A percentile compares a stretch with the other conserved stretches of the same genome.
Evolutionary conservation across 2,888 invertebrate species (phyloP).

Genomic region (Ornithoptera alexandrae): DNA sequence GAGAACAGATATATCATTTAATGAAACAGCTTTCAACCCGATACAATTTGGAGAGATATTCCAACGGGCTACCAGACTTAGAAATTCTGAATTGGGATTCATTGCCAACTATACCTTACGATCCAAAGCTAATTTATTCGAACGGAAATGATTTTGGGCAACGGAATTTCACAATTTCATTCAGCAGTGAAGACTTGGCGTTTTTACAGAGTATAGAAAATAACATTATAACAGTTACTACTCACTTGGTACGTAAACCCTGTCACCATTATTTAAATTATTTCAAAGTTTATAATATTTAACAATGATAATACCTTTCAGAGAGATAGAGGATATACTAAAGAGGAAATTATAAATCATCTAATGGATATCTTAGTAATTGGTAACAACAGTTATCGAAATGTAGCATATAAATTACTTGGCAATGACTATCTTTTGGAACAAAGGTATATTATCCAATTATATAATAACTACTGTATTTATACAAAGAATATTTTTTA

Average conservation of each 20-base stretch:
- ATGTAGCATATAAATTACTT: slow-evolving; percentile 51
- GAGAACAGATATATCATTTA: slow-evolving; percentile 82
- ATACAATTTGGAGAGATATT: slow-evolving; percentile 85
- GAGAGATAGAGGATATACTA: slow-evolving; percentile 59
- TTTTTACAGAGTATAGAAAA: slow-evolving; percentile 60
- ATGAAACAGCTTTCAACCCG: slow-evolving; percentile 85
- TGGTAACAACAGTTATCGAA: slow-evolving; percentile 61
- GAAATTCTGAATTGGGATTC: slow-evolving; percentile 76
- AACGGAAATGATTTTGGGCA: slow-evolving; percentile 82
- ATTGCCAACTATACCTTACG: slow-evolving; percentile 73
- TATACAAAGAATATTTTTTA: background rate
- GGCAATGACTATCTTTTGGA: slow-evolving; percentile 41
- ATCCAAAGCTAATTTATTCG: slow-evolving; percentile 81
- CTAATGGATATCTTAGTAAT: slow-evolving; percentile 66
- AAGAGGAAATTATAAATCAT: slow-evolving; percentile 66
- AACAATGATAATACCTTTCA: slow-evolving; percentile 45
- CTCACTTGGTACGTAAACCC: slow-evolving; percentile 59
- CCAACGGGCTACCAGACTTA: slow-evolving; percentile 82
- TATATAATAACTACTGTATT: background rate
- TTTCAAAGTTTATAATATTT: slow-evolving; percentile 2
- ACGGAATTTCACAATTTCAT: slow-evolving; percentile 67
- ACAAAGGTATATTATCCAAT: slow-evolving; percentile 45
- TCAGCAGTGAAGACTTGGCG: slow-evolving; percentile 52
- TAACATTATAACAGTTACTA: slow-evolving; percentile 51
- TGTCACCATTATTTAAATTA: slow-evolving; percentile 1